These are phyloP conservation scores for Ptychadena robeensis DNA, from an alignment of 2,797 vertebrate species.

Conservation along the genomic window DNA sequence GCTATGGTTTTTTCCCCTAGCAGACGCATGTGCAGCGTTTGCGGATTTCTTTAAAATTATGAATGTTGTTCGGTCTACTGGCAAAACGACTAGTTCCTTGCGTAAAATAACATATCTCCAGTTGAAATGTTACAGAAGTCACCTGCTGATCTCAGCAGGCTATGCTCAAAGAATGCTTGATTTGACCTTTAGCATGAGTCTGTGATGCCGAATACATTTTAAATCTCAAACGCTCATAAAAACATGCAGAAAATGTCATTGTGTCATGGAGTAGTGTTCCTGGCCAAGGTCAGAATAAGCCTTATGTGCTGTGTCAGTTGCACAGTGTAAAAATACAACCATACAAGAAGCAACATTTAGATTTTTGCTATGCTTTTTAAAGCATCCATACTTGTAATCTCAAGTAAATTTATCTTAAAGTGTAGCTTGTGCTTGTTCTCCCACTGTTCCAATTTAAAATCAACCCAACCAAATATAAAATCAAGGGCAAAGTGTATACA, in stretches of 20 bases:
- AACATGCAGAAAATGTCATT: conserved; percentile 47
- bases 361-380: neutral
- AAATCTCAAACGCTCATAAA: conserved; percentile 28
- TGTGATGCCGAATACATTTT: conserved; percentile 41
- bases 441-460: too few relatives aligned
- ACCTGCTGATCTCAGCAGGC: conserved; percentile 40
- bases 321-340: conserved; percentile 27
- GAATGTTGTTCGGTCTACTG: neutral
- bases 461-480: too few relatives aligned
- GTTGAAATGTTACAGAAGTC: conserved; percentile 21
- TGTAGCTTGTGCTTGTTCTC: too few relatives aligned
- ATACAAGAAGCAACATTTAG: conserved; percentile 27
- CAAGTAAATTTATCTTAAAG: neutral
- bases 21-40: neutral
- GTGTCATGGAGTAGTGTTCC: conserved; percentile 28
- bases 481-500: too few relatives aligned
- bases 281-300: conserved; percentile 37
- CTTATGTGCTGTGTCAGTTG: conserved; percentile 34
- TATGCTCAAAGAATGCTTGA: conserved; percentile 22
- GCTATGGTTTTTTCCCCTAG: neutral
- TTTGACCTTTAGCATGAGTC: conserved; percentile 42
- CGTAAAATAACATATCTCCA: conserved; percentile 13
- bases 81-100: conserved; percentile 7
- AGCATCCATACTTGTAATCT: neutral
- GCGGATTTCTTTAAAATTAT: neutral